A percentile compares a stretch with the other conserved stretches of the same genome.
phyloP scores from a whole-genome alignment of 2,113 vertebrate species.

The Pelusios castaneus region DNA sequence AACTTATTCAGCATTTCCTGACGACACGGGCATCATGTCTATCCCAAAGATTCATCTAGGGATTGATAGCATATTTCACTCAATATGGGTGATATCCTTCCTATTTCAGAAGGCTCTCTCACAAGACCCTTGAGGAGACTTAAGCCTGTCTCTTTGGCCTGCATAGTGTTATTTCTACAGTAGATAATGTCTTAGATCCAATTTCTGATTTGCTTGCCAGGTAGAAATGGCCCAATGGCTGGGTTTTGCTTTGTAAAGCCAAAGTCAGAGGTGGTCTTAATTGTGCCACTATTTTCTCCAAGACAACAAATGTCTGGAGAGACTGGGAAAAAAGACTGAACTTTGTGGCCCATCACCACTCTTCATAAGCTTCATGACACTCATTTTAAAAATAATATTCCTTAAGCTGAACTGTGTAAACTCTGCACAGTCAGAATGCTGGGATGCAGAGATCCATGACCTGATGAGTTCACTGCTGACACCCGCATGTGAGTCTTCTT shows the following conservation, averaged over 20 bases:
- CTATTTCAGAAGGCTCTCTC: neutral
- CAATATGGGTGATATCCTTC: neutral
- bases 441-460: neutral
- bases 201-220: neutral
- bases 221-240: accelerated
- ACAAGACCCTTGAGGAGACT: neutral
- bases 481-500: neutral
- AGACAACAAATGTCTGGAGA: neutral
- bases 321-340: no score
- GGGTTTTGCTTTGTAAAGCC: neutral
- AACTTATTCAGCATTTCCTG: neutral
- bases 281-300: neutral
- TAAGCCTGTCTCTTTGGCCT: neutral
- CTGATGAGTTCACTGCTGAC: neutral
- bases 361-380: neutral
- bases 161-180: neutral
- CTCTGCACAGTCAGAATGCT: neutral
- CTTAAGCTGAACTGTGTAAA: neutral
- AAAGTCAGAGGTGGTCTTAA: neutral
- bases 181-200: neutral
- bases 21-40: neutral
- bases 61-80: slow-evolving; percentile 1
- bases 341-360: neutral
- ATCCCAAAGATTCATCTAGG: neutral
- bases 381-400: neutral